Conservation (phyloP, 2,113 vertebrate genomes). For the Regulus satrapa region DNA sequence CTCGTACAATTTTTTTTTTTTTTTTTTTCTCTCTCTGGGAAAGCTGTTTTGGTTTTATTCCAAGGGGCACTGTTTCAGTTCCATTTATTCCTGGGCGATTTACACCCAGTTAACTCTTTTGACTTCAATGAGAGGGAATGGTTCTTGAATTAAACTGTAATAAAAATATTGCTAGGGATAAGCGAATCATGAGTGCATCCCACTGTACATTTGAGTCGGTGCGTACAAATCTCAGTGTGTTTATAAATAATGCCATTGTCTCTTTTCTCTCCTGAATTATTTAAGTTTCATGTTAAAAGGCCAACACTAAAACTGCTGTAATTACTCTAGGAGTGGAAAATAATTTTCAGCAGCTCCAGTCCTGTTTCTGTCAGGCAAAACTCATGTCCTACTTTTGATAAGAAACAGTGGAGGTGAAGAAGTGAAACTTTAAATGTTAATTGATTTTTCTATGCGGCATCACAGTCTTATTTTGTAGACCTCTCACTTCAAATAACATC, state of each 20-base stretch:
- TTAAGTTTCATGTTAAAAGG: not conserved
- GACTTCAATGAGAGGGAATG: not conserved
- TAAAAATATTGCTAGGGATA: not conserved
- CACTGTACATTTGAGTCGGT: not conserved
- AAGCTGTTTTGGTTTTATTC: conserved; percentile 30
- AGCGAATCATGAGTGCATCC: not conserved
- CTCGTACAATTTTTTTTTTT: not conserved
- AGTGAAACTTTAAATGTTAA: not conserved
- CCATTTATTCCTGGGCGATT: not conserved
- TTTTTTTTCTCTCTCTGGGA: conserved; percentile 31
- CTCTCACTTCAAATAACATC: not conserved
- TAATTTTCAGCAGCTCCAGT: not conserved
- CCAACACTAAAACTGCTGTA: not conserved
- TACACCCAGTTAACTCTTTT: conserved; percentile 37
- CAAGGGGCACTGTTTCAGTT: conserved; percentile 19
- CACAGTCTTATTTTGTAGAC: not conserved
- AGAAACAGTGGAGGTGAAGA: not conserved
- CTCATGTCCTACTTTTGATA: not conserved
- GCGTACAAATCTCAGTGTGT: not conserved
- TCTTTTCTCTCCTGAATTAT: not conserved
- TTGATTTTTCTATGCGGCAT: not conserved
- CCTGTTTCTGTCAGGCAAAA: not conserved
- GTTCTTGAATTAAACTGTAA: not conserved
- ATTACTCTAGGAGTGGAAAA: not conserved
- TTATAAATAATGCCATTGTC: not conserved